These are phyloP conservation scores for Thyatira batis DNA, from an alignment of 2,888 invertebrate genomes.

Conservation along the genomic window DNA sequence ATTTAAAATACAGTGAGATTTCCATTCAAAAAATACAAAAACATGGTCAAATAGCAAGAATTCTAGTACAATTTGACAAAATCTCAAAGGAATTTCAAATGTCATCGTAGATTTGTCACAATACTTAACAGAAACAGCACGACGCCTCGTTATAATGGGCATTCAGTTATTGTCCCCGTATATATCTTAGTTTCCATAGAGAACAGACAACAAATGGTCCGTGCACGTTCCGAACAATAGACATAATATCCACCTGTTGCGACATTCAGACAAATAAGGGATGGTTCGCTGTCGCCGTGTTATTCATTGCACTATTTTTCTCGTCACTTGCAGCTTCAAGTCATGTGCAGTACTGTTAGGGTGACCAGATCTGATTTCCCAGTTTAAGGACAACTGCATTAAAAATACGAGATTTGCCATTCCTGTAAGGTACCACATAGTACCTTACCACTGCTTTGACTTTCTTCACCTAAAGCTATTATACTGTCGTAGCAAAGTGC, in stretches of 20 bases:
- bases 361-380: no score
- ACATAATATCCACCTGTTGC: conserved; percentile 28
- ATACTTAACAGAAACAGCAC: neutral
- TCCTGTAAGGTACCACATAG: no score
- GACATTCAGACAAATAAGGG: conserved; percentile 26
- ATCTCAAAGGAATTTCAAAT: neutral
- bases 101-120: neutral
- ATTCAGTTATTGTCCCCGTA: neutral
- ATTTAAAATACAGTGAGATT: no score
- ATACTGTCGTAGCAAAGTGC: no score
- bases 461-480: no score
- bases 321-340: conserved; percentile 2
- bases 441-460: no score
- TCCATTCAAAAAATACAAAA: no score
- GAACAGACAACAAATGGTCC: neutral
- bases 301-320: neutral
- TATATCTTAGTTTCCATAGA: neutral
- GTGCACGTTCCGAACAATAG: conserved; percentile 13
- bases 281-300: neutral
- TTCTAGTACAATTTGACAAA: neutral
- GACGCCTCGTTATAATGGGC: neutral
- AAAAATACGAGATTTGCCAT: no score
- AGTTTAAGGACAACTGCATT: no score
- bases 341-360: neutral
- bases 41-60: neutral